Evolutionary conservation across 1,140 invertebrate genomes (phyloP), one percentile per base, ranked within the genome.

Genomic region (Linepithema humile): DNA sequence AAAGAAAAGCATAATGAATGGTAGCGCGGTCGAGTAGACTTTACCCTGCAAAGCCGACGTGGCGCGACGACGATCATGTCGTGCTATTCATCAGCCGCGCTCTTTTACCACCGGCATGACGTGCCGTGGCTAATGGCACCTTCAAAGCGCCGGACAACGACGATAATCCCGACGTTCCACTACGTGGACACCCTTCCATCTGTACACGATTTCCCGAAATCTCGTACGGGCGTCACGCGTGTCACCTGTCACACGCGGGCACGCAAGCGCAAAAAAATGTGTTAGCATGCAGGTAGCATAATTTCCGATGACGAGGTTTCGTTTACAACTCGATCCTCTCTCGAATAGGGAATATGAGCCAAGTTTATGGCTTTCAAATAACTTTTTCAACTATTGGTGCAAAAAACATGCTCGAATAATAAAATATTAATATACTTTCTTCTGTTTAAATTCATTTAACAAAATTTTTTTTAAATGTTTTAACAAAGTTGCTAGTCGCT

Each of bases 81-180:
- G 50, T 70, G 69, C 82, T 83, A 85, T 85, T 85, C 84, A 83
- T 83, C 84, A 69, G 72, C 50, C 23, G 64, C 80, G 53, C 84
- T 77, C 73, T 83, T 85, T 83, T 85, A 82, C 80, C 69, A 82
- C 55, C 78, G 50, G 55, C 74, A 12, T 75, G 84, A 83, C 84
- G 32, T 70, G 69, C 67, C 84, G 80, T 85, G 67, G 82, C 84
- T 83, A 85, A 85, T 85, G 82, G 72, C 23, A 50, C 38, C 45
- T 85, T 69, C 77, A 75, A 83, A 85, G 48, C 64, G 38, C 55
- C 80, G 67, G 69, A 85, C 78, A 67, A 32, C 62, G 62, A 38
- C 50, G 84, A 85, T 85, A 85, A 83, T 85, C 80, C 84, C 32
- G 48, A 77, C 53, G 72, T 83, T 85, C 69, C 84, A 60, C 70